Conservation (phyloP, 2,797 vertebrate genomes). For the Sternotherus odoratus region DNA sequence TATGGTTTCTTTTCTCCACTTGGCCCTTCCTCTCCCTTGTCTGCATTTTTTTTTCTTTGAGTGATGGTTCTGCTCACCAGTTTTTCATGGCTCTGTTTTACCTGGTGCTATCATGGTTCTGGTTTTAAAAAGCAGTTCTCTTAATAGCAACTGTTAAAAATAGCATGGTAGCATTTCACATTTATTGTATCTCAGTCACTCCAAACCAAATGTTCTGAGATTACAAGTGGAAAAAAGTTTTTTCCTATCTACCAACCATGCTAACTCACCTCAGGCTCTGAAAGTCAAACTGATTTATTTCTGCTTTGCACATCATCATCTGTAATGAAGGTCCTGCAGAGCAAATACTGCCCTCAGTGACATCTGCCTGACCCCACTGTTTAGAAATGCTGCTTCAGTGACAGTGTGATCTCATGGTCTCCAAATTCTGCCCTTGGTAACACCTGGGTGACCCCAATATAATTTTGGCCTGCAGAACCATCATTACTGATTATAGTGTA, state of each 20-base stretch:
- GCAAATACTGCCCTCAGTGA: constrained; percentile 17
- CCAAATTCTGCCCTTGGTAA: constrained; percentile 3
- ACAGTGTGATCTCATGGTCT: background rate
- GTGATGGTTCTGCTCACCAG: background rate
- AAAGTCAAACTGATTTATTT: constrained; percentile 14
- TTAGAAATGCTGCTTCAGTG: background rate
- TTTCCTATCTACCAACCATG: constrained; percentile 12
- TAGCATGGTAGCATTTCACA: background rate
- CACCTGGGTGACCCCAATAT: background rate
- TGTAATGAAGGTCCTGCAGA: background rate
- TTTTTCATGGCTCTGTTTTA: background rate
- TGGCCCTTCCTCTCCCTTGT: constrained; percentile 2
- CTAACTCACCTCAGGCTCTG: background rate
- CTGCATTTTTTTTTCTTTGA: constrained; percentile 2
- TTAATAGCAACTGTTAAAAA: background rate
- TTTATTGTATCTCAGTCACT: background rate
- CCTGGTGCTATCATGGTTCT: background rate
- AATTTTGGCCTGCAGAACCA: background rate
- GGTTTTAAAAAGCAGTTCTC: background rate
- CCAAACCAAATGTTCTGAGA: background rate
- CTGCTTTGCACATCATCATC: constrained; percentile 29
- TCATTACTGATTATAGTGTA: background rate
- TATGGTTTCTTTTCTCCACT: background rate
- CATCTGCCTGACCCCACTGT: background rate
- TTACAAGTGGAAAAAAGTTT: constrained; percentile 3